Evolutionary conservation across 2,888 invertebrate species (phyloP), one percentile per base, ranked within the genome.

Genomic region (Aricia artaxerxes): DNA sequence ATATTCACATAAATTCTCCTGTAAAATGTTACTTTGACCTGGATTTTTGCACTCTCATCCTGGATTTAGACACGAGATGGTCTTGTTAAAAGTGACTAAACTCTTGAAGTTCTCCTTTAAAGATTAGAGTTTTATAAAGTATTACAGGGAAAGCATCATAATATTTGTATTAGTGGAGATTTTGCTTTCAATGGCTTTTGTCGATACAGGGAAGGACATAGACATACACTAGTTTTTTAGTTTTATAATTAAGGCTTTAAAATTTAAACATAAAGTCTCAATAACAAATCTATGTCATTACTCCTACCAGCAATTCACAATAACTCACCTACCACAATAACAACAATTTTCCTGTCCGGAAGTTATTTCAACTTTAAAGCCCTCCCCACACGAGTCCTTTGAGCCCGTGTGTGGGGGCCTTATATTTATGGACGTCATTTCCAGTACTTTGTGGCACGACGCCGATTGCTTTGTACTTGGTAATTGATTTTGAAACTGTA

Each of bases 1-100:
- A 85, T 83, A 84, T 84, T 82, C 81, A 83, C 81, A 83, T 84
- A 83, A 83, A 82, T 82, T 80, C 79, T 24, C 35, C n/a, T 53
- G 53, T 35, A 16, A 69, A 69, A 69, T 69, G 35, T 69, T 13
- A 69, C 35, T 38, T 69, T 69, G 13, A 38, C 6, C 35, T 69
- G 5, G 35, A 24, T 24, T 24, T 24, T 24, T 24, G 24, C 24
- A 24, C 24, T 24, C 24, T 24, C 24, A 24, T 24, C 6, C 35
- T 69, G 5, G 35, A 69, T 5, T 38, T 38, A 11, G 31, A 31
- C 64, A 31, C 31, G 9, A 2, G 2, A 49, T 9, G 49, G 49
- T 49, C 49, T 49, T 9, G 9, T 49, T 49, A 49, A 49, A 49
- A 38, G 4, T 38, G 38, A 4, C 4, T 38, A 38, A 38, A 38